Evolutionary conservation across 2,888 invertebrate genomes (phyloP).

Genomic region (Bibio marci): DNA sequence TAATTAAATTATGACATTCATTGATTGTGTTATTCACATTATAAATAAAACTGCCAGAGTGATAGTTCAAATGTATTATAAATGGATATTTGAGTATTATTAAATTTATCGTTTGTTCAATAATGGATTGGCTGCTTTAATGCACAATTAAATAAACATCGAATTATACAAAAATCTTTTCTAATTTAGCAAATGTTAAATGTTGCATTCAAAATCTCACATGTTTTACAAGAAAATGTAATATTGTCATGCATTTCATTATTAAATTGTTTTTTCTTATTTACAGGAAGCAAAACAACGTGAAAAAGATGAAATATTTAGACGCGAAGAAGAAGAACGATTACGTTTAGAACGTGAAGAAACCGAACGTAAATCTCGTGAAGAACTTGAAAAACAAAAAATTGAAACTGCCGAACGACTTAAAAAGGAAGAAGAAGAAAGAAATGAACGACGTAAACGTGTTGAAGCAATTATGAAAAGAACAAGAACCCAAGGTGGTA

Average conservation of each 20-base stretch:
- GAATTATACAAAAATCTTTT: no score
- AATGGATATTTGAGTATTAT: no score
- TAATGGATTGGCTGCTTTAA: no score
- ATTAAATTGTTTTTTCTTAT: background rate
- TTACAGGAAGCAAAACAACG: slow-evolving; percentile 52
- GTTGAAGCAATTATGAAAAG: slow-evolving; percentile 87
- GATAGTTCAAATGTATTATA: background rate
- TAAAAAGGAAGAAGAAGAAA: slow-evolving; percentile 74
- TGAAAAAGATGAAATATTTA: slow-evolving; percentile 56
- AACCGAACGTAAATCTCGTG: slow-evolving; percentile 60
- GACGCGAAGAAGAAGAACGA: slow-evolving; percentile 41
- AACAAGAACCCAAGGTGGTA: slow-evolving; percentile 37
- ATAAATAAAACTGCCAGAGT: background rate
- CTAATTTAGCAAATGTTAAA: no score
- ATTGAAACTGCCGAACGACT: slow-evolving; percentile 68
- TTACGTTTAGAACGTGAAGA: slow-evolving; percentile 54
- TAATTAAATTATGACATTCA: no score
- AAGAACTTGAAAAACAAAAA: slow-evolving; percentile 70
- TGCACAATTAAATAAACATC: no score
- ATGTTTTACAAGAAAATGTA: background rate
- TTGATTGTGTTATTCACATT: background rate
- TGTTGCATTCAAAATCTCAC: background rate
- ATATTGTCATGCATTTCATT: background rate
- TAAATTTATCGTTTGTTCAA: no score
- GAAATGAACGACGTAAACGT: slow-evolving; percentile 71